These are phyloP conservation scores for Sciurus vulgaris DNA, from an alignment of 2,797 vertebrate species.

Conservation along the genomic window DNA sequence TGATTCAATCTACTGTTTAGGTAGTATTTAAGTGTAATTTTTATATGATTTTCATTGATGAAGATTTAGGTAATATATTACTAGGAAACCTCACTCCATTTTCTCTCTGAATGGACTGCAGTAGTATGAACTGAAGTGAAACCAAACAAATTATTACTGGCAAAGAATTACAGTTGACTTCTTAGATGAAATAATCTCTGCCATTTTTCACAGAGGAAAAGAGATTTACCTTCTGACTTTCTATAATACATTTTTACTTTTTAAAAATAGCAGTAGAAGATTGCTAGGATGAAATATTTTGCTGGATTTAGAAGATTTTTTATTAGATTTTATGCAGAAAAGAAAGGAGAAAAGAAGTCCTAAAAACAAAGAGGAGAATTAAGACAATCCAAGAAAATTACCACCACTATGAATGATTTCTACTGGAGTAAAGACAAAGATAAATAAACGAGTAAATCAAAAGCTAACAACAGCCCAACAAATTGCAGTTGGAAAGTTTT, in stretches of 20 bases:
- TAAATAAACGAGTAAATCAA: not conserved
- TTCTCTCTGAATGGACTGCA: not conserved
- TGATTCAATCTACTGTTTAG: too few species aligned
- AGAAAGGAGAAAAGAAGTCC: not conserved
- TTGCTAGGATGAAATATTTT: not conserved
- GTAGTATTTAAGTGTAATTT: not conserved
- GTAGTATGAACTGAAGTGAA: not conserved
- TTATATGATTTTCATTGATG: not conserved
- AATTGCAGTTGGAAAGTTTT: not conserved
- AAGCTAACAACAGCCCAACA: not conserved
- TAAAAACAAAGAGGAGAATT: constrained; percentile 48
- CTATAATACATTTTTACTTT: not conserved
- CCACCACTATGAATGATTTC: not conserved
- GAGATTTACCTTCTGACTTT: not conserved
- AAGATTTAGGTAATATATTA: not conserved
- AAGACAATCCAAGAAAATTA: constrained; percentile 7
- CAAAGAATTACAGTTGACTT: not conserved
- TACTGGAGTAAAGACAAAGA: not conserved
- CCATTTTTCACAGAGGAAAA: not conserved
- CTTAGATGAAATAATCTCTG: not conserved
- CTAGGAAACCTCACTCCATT: not conserved
- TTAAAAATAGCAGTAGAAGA: not conserved
- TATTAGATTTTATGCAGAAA: not conserved
- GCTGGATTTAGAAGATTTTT: not conserved
- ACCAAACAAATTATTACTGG: not conserved